phyloP scores from a whole-genome alignment of 2,113 vertebrate species.

The Ascaphus truei region DNA sequence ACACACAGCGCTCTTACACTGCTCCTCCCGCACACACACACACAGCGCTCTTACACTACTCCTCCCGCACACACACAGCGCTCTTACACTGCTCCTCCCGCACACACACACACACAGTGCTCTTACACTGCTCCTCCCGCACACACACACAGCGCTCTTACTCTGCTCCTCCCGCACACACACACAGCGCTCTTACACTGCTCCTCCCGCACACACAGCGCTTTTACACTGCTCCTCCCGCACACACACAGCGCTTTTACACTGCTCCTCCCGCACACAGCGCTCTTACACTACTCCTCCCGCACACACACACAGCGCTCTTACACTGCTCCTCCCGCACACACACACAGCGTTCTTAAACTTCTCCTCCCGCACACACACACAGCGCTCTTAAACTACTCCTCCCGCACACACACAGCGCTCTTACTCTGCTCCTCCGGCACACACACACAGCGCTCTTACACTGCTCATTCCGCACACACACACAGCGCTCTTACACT shows the following conservation, averaged over 20 bases:
- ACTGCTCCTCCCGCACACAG: not conserved
- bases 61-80: too few species aligned
- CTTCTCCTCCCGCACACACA: too few species aligned
- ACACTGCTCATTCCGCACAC: not conserved
- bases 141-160: too few species aligned
- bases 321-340: not conserved
- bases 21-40: too few species aligned
- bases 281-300: not conserved
- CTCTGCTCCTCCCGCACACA: not conserved
- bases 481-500: not conserved
- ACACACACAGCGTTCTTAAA: too few species aligned
- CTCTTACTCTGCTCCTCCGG: not conserved
- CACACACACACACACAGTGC: too few species aligned
- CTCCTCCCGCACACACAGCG: not conserved
- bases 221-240: too few species aligned
- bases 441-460: too few species aligned
- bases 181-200: not conserved
- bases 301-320: not conserved
- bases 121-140: not conserved
- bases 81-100: not conserved
- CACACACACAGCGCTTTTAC: too few species aligned
- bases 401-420: not conserved
- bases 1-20: too few species aligned
- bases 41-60: not conserved
- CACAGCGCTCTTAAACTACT: too few species aligned